phyloP scores from a whole-genome alignment of 2,113 vertebrate species.

The Thalassarche chlororhynchos region DNA sequence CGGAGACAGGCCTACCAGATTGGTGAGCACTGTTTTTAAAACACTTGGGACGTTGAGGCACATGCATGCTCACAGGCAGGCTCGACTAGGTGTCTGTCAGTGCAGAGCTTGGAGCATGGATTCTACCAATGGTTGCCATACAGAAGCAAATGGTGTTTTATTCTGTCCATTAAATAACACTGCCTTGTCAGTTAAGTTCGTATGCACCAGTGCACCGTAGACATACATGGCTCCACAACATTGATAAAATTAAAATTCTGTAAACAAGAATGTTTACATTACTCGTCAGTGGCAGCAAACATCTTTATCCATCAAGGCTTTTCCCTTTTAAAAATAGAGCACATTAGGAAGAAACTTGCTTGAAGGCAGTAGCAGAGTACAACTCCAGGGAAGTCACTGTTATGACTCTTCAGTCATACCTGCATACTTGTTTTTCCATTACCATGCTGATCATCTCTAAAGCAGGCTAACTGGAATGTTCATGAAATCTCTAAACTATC shows the following conservation, averaged over 20 bases:
- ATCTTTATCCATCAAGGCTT: neutral
- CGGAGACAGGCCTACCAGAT: conserved; percentile 61
- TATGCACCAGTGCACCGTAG: neutral
- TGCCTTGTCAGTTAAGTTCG: neutral
- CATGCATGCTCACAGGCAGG: conserved; percentile 67
- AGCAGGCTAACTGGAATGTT: neutral
- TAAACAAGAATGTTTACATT: neutral
- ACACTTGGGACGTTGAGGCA: conserved; percentile 54
- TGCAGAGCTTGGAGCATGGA: neutral
- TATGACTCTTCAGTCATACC: neutral
- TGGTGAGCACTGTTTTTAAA: conserved; percentile 66
- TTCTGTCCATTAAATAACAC: neutral
- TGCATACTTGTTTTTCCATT: neutral
- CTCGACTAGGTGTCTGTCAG: neutral
- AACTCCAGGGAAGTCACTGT: neutral
- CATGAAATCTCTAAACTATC: neutral
- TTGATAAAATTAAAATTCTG: neutral
- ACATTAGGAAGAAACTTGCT: neutral
- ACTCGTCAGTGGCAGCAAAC: neutral
- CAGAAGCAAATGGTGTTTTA: neutral
- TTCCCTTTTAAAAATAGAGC: neutral
- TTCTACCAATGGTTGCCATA: neutral
- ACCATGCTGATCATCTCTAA: neutral
- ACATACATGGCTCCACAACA: neutral
- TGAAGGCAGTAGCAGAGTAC: neutral